Evolutionary conservation across 1,140 invertebrate genomes (phyloP).

Genomic region (Drosophila neocordata): DNA sequence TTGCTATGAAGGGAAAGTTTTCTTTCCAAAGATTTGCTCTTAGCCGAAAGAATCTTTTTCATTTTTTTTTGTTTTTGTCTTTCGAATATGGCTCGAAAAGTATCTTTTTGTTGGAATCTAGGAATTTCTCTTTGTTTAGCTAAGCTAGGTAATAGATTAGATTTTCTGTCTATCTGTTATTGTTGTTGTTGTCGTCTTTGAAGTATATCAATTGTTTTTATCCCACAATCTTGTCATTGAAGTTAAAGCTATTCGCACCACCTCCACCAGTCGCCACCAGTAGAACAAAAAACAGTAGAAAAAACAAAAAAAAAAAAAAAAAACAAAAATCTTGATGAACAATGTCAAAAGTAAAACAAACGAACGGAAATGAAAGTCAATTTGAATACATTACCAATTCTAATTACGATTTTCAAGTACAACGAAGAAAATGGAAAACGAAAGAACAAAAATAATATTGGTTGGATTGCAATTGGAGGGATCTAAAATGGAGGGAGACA

Average conservation of each 20-base stretch:
- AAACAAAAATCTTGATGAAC: slow-evolving; percentile 59
- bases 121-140: slow-evolving; percentile 37
- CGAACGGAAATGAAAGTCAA: slow-evolving; percentile 81
- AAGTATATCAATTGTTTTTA: slow-evolving; percentile 37
- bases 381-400: slow-evolving; percentile 83
- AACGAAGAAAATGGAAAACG: slow-evolving; percentile 45
- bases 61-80: slow-evolving; percentile 15
- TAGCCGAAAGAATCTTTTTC: slow-evolving; percentile 6
- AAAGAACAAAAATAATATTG: slow-evolving; percentile 76
- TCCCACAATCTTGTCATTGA: slow-evolving; percentile 6
- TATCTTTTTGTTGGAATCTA: slow-evolving; percentile 47
- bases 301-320: slow-evolving; percentile 44
- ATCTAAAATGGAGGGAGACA: background rate
- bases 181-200: slow-evolving; percentile 2
- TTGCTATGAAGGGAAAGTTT: slow-evolving; percentile 36
- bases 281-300: too few relatives aligned
- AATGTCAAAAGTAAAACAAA: slow-evolving; percentile 51
- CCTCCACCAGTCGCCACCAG: background rate
- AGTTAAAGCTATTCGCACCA: slow-evolving; percentile 19
- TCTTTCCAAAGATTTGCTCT: slow-evolving; percentile 38
- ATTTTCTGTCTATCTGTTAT: slow-evolving; percentile 3
- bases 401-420: slow-evolving; percentile 82
- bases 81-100: slow-evolving; percentile 67
- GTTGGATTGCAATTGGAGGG: slow-evolving; percentile 37
- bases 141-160: slow-evolving; percentile 49